A percentile compares a stretch with the other conserved stretches of the same genome.
Conservation (phyloP, 2,888 invertebrate species). For the Eupsilia transversa region DNA sequence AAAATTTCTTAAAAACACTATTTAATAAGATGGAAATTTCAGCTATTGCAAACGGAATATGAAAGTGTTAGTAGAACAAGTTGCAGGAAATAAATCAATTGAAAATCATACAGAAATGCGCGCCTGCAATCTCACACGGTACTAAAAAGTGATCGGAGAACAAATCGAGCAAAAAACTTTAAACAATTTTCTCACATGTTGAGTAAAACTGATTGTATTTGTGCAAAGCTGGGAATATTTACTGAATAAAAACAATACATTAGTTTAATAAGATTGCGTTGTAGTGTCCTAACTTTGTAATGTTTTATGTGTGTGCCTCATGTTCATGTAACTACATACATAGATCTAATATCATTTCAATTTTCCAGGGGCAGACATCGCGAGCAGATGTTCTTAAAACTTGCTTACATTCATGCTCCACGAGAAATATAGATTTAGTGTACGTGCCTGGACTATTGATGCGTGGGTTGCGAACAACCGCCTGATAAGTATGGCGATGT, state of each 20-base stretch:
- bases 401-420: constrained; percentile 72
- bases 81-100: constrained; percentile 41
- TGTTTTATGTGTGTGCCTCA: constrained; percentile 38
- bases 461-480: constrained; percentile 52
- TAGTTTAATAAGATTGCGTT: constrained; percentile 38
- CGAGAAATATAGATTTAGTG: constrained; percentile 73
- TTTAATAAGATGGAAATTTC: constrained; percentile 6
- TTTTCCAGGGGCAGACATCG: constrained; percentile 63
- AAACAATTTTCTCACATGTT: constrained; percentile 47
- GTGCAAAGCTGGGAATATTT: constrained; percentile 24
- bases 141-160: constrained; percentile 31
- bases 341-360: constrained; percentile 60
- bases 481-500: constrained; percentile 61
- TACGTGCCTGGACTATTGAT: constrained; percentile 70
- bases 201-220: constrained; percentile 46
- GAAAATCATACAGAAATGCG: constrained; percentile 38
- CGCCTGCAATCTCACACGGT: constrained; percentile 20
- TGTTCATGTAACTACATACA: constrained; percentile 5
- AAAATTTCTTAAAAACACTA: not conserved
- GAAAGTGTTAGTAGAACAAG: constrained; percentile 19
- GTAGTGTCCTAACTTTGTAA: constrained; percentile 23
- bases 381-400: constrained; percentile 72
- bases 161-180: constrained; percentile 46
- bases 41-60: constrained; percentile 27
- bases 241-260: constrained; percentile 49